Evolutionary conservation across 2,113 vertebrate genomes (phyloP).

Genomic region (Microtus ochrogaster): DNA sequence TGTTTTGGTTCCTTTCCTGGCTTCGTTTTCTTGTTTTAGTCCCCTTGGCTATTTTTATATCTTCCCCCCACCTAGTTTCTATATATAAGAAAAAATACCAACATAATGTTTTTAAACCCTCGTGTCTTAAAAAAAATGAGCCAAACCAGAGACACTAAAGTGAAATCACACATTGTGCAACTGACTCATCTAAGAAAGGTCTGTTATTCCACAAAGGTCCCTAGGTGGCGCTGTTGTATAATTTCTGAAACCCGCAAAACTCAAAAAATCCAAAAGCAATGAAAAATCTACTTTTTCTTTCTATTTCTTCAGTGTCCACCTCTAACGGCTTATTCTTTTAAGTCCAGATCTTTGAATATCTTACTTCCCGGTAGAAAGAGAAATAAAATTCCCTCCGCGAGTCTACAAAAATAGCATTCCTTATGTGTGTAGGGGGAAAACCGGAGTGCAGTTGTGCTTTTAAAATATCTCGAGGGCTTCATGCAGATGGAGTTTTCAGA

Average conservation of each 20-base stretch:
- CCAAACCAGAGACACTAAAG: background rate
- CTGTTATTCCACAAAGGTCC: constrained; percentile 49
- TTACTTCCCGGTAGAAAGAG: constrained; percentile 61
- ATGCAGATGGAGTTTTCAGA: background rate
- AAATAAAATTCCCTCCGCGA: constrained; percentile 53
- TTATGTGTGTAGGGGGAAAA: background rate
- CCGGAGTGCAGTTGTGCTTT: constrained; percentile 52
- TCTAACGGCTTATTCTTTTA: constrained; percentile 62
- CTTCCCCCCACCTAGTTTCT: background rate
- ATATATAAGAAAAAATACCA: background rate
- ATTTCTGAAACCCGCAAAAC: background rate
- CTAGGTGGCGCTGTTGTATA: constrained; percentile 74
- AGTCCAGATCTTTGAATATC: constrained; percentile 67
- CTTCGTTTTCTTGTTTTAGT: background rate
- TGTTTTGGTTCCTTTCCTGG: background rate
- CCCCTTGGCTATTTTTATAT: background rate
- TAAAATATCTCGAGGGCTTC: background rate
- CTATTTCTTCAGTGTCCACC: constrained; percentile 16
- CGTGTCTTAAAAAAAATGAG: background rate
- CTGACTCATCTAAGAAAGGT: background rate
- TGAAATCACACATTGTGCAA: background rate
- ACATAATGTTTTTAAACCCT: background rate
- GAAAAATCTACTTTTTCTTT: constrained; percentile 56
- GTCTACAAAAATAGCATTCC: constrained; percentile 60
- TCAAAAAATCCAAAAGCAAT: background rate